Base-by-base conservation (phyloP, 2,888 invertebrate species). In the Drosophila nr. perissopoda region DNA sequence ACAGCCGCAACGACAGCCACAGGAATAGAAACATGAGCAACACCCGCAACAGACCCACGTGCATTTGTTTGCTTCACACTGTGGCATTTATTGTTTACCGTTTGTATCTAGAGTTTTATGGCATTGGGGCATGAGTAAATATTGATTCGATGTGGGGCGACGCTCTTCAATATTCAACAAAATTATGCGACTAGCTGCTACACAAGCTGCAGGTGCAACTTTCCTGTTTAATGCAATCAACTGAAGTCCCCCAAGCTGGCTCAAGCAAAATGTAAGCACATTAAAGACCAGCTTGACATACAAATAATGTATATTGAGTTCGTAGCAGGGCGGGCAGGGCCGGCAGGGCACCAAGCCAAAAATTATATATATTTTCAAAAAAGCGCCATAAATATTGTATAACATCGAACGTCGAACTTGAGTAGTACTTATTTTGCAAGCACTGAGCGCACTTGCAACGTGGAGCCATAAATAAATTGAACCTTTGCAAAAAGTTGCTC, bases 81-180 rank as follows among this genome's bases (percentile, higher is more conserved):
- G 69, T 76, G 66, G 71, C 76, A 76, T 72, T 76, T 80, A 76
- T 79, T 80, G 80, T 79, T 82, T 76, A 82, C 66, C 76, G 76
- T 76, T 79, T 76, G 73, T 76, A 68, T 81, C 63, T 64, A 67
- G 75, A 71, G 71, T 82, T 74, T 78, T 78, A 78, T 82, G 64
- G 51, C 68, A 80, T 52, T 67, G 80, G 67, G 66, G 73, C 67
- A 70, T 76, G 51, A 61, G 70, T 72, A 69, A 82, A 82, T 80
- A 82, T 80, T 78, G 82, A 80, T 82, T 82, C 76, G 29, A 34
- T 64, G 60, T 52, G 63, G 60, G 60, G 25, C 51, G 57, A 25
- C 45, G 18, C 36, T 34, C 29, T 33, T 33, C 40, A 63, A 58
- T 62, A 25, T 8, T 8, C 25, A 45, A 65, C 27, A 10, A 49